These are phyloP conservation scores for Brachynemurus nebulosus DNA, from an alignment of 2,888 invertebrate genomes.

Conservation along the genomic window DNA sequence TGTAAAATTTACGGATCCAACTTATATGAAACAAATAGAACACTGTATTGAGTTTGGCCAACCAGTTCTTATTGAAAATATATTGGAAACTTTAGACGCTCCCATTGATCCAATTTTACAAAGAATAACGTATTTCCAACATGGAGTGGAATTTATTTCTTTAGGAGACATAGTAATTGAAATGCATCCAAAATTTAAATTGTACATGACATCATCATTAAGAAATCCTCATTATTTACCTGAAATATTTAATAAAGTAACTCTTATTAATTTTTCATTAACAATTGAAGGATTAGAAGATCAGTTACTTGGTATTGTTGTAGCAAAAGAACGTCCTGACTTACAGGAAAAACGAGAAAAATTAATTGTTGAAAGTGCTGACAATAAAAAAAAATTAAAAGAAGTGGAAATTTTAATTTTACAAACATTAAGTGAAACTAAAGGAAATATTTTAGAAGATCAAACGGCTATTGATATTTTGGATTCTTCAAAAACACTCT, in stretches of 20 bases:
- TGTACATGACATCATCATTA: constrained; percentile 71
- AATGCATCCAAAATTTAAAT: constrained; percentile 58
- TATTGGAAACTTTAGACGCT: constrained; percentile 64
- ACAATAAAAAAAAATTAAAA: constrained; percentile 66
- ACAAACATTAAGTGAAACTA: constrained; percentile 63
- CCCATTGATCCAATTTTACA: constrained; percentile 62
- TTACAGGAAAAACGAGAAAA: constrained; percentile 68
- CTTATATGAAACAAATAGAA: constrained; percentile 64
- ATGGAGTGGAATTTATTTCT: constrained; percentile 57
- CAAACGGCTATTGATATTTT: constrained; percentile 78
- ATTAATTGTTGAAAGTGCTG: constrained; percentile 62
- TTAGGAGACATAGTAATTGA: constrained; percentile 66
- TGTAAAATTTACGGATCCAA: constrained; percentile 57
- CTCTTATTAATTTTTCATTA: constrained; percentile 69
- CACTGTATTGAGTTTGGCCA: constrained; percentile 60
- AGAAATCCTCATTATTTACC: constrained; percentile 77
- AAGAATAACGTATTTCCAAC: constrained; percentile 60
- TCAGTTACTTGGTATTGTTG: constrained; percentile 70
- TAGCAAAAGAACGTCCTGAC: constrained; percentile 73
- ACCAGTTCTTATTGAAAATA: constrained; percentile 63
- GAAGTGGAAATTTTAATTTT: constrained; percentile 82
- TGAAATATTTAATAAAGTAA: constrained; percentile 71
- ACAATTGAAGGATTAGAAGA: constrained; percentile 73
- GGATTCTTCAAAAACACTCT: constrained; percentile 70
- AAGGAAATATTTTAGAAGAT: constrained; percentile 84